Conservation (phyloP, 2,797 vertebrate genomes). For the Dicrostonyx torquatus region DNA sequence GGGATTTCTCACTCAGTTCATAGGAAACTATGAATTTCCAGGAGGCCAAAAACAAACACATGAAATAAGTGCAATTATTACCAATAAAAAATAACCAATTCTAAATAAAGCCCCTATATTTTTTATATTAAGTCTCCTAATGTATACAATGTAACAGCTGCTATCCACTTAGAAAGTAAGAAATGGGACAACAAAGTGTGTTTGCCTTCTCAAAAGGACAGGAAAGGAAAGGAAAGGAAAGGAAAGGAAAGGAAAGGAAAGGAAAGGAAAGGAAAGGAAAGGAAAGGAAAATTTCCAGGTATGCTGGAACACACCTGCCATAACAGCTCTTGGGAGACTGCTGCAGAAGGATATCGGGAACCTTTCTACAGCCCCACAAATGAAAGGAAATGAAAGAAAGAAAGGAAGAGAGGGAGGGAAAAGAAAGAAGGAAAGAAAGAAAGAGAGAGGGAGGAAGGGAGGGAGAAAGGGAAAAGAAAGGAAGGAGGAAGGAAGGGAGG, state of each 20-base stretch:
- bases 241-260: no score
- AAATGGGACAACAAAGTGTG: not conserved
- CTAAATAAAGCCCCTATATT: not conserved
- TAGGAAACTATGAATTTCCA: not conserved
- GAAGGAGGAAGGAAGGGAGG: not conserved
- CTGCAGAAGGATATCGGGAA: no score
- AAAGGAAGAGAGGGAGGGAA: not conserved
- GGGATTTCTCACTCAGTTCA: not conserved
- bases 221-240: not conserved
- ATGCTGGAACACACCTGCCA: not conserved
- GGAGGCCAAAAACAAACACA: not conserved
- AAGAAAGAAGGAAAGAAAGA: accelerated
- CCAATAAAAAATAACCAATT: not conserved
- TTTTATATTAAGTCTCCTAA: not conserved
- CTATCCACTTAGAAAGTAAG: not conserved
- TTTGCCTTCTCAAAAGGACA: not conserved
- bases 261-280: no score
- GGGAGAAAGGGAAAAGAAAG: accelerated
- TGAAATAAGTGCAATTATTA: not conserved
- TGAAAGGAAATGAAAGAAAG: not conserved
- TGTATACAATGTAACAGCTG: not conserved
- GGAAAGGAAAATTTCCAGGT: no score
- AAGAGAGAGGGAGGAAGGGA: not conserved
- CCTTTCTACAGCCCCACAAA: not conserved
- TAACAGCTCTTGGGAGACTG: not conserved